Conservation (phyloP, 2,888 invertebrate genomes). For the Zelleria hepariella region DNA sequence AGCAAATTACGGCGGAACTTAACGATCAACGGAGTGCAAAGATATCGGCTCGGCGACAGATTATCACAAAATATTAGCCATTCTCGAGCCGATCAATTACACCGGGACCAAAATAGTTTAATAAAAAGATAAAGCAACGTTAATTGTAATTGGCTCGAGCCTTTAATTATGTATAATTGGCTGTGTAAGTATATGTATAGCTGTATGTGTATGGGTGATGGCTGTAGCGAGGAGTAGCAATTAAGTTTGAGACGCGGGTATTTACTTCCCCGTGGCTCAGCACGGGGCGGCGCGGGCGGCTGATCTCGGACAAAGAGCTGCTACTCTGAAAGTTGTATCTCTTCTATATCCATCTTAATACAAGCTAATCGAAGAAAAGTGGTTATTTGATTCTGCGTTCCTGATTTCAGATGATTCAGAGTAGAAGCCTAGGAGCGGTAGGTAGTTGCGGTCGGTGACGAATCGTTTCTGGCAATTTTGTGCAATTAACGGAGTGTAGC, state of each 20-base stretch:
- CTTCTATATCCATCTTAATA: not conserved
- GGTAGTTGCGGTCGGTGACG: not conserved
- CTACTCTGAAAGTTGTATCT: not conserved
- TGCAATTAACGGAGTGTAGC: not conserved
- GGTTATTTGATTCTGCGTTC: too few relatives aligned
- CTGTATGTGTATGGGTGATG: not conserved
- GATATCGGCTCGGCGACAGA: not conserved
- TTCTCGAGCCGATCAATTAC: not conserved
- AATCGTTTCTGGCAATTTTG: not conserved
- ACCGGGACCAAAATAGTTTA: not conserved
- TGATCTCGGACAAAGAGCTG: not conserved
- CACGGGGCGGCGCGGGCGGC: not conserved
- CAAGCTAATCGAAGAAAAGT: too few relatives aligned
- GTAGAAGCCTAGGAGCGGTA: not conserved
- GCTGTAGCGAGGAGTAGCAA: not conserved
- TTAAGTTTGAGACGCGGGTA: not conserved
- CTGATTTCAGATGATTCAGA: not conserved
- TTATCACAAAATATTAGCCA: not conserved
- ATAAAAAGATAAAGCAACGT: not conserved
- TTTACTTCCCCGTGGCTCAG: too few relatives aligned
- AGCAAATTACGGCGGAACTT: not conserved
- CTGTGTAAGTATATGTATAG: not conserved
- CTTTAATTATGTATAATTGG: not conserved
- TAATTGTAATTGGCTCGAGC: not conserved
- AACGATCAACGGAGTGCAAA: not conserved